Base-by-base conservation (phyloP, 2,113 vertebrate genomes). In the Phylloscopus whistleri region DNA sequence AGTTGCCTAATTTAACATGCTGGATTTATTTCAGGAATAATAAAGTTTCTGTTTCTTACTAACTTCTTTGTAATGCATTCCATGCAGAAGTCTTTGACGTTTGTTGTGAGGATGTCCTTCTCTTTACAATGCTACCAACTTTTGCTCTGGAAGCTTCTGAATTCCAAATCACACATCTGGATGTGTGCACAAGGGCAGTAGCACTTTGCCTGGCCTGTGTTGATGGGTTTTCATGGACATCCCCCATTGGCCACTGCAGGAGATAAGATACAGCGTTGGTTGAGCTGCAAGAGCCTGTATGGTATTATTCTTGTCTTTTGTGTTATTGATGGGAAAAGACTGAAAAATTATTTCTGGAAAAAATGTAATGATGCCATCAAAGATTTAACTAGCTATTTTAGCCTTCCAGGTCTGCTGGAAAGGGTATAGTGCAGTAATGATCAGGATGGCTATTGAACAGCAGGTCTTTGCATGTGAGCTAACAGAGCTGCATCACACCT, bases 1-100 rank as follows among this genome's bases (percentile, higher is more conserved):
- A 81, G 59, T 84, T 92, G 88, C 76, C 75, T 88, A 63, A 88
- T 93, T 83, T 89, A 82, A 82, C 18, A n/a, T 66, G 16, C 55
- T 87, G 43, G 39, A 55, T 96, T 90, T 91, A 80, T 93, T 95
- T 94, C 67, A 59, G 75, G 75, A 88, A 55, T 74, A 94, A 68
- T 72, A 60, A 91, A 69, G 27, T 77, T 83, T 87, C 48, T 66
- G 16, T 69, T 95, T 87, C 49, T 76, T 93, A 17, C 49, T 68
- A 56, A 64, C 46, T 92, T 79, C 67, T 86, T 89, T 73, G n/a
- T 90, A 72, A 74, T 67, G 20, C 31, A 74, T 46, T 63, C 64
- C 48, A 31, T 21, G 35, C 24, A 88, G 4, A 91, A 66, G 9
- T n/a, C 76, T 78, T 56, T 26, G 39, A 23, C 0, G 0, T 60